These are phyloP conservation scores for Hemiprocne comata DNA, from an alignment of 2,113 vertebrate species.

Conservation along the genomic window DNA sequence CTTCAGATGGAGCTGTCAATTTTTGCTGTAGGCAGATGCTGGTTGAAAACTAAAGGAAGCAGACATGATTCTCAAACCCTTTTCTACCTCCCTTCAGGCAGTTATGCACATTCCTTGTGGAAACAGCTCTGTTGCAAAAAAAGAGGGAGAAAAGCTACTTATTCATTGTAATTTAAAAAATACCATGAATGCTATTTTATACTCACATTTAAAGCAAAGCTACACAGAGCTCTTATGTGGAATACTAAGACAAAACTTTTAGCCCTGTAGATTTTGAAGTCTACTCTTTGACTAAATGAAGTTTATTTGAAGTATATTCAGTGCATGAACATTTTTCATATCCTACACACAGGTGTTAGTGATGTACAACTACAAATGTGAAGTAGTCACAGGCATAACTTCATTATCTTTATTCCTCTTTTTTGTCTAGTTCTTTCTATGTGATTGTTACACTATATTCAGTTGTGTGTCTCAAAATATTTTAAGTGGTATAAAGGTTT, in stretches of 20 bases:
- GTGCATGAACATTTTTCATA: neutral
- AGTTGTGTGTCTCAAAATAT: neutral
- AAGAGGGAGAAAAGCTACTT: neutral
- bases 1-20: slow-evolving; percentile 24
- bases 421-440: neutral
- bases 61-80: neutral
- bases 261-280: neutral
- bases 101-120: neutral
- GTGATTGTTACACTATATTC: neutral
- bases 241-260: neutral
- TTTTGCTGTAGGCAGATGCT: neutral
- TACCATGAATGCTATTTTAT: neutral
- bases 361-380: neutral
- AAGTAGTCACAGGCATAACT: neutral
- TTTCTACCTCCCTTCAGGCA: neutral
- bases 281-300: neutral
- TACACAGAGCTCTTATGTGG: neutral
- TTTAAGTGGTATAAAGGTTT: neutral
- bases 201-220: neutral
- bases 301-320: neutral
- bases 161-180: neutral
- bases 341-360: neutral
- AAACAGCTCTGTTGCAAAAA: neutral
- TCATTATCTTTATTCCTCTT: neutral
- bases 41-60: slow-evolving; percentile 7